Percentiles rank a stretch among this genome's conserved stretches.
Evolutionary conservation across 1,140 invertebrate genomes (phyloP).

Genomic region (Drosophila tani): DNA sequence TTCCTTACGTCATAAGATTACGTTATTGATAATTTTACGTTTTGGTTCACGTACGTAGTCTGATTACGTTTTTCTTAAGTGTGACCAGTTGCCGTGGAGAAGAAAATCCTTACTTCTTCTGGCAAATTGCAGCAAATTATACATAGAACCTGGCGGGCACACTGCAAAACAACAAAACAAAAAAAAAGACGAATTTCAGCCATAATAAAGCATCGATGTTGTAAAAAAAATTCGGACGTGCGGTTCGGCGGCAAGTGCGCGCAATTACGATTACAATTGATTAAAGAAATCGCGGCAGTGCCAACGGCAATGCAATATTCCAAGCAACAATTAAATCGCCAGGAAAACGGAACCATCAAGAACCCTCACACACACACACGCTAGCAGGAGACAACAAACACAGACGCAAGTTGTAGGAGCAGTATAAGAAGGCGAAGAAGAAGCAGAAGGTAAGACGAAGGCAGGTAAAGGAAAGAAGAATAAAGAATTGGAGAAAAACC

Average conservation of each 20-base stretch:
- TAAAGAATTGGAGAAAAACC: slow-evolving; percentile 8
- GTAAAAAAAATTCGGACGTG: too few relatives aligned
- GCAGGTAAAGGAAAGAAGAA: slow-evolving; percentile 39
- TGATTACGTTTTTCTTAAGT: too few relatives aligned
- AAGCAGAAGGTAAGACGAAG: slow-evolving; percentile 43
- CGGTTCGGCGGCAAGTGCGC: slow-evolving; percentile 1
- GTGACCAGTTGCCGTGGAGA: too few relatives aligned
- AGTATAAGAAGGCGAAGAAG: slow-evolving; percentile 27
- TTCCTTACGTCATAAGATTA: too few relatives aligned
- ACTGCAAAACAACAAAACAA: too few relatives aligned
- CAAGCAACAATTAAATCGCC: neutral
- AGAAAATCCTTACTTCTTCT: too few relatives aligned
- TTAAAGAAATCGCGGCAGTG: slow-evolving; percentile 4
- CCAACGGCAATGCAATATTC: slow-evolving; percentile 15
- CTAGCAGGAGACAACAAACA: slow-evolving; percentile 48
- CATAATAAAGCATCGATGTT: too few relatives aligned
- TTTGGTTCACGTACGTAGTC: too few relatives aligned
- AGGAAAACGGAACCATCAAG: slow-evolving; percentile 15
- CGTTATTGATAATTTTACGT: too few relatives aligned
- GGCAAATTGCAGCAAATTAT: too few relatives aligned
- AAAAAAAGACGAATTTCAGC: too few relatives aligned
- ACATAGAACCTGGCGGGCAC: too few relatives aligned
- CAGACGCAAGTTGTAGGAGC: slow-evolving; percentile 49
- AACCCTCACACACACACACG: slow-evolving; percentile 29
- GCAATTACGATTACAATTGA: slow-evolving; percentile 23